Evolutionary conservation across 2,888 invertebrate species (phyloP).

Genomic region (Cistogaster globosa): DNA sequence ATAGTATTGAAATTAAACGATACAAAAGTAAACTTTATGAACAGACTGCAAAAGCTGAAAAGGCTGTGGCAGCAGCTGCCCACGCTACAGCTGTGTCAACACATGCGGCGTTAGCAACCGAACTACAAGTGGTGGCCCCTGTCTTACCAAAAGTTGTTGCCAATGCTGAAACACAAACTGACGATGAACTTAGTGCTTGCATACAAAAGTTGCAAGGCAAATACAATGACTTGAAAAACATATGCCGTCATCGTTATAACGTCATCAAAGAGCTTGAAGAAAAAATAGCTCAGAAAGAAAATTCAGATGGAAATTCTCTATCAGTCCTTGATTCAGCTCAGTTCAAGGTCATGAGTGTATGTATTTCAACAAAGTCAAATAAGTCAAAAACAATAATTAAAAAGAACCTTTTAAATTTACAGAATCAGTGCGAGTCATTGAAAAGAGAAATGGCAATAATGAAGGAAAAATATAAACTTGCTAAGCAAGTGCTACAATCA

Average conservation of each 20-base stretch:
- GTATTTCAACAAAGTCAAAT: neutral
- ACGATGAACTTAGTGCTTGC: conserved; percentile 72
- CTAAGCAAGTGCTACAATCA: conserved; percentile 71
- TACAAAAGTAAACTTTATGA: conserved; percentile 75
- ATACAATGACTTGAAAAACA: conserved; percentile 76
- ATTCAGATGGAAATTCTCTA: conserved; percentile 67
- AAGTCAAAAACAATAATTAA: neutral
- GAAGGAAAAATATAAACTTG: conserved; percentile 74
- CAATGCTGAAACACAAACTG: conserved; percentile 75
- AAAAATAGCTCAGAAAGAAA: conserved; percentile 74
- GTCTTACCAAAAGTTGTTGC: neutral
- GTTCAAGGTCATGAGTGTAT: conserved; percentile 74
- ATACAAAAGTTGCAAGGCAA: conserved; percentile 75
- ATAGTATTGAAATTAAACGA: conserved; percentile 77
- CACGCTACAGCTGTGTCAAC: conserved; percentile 12
- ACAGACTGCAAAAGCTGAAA: conserved; percentile 68
- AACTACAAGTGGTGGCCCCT: conserved; percentile 26
- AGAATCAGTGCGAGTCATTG: conserved; percentile 72
- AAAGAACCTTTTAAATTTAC: conserved; percentile 20
- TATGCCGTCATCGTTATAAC: conserved; percentile 77
- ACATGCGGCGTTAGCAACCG: conserved; percentile 40
- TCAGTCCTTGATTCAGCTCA: conserved; percentile 74
- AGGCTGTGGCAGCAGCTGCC: conserved; percentile 41
- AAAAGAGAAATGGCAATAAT: conserved; percentile 71
- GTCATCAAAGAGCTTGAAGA: conserved; percentile 76